Evolutionary conservation across 2,113 vertebrate genomes (phyloP), one percentile per base, ranked within the genome.

Genomic region (Hyla sarda): DNA sequence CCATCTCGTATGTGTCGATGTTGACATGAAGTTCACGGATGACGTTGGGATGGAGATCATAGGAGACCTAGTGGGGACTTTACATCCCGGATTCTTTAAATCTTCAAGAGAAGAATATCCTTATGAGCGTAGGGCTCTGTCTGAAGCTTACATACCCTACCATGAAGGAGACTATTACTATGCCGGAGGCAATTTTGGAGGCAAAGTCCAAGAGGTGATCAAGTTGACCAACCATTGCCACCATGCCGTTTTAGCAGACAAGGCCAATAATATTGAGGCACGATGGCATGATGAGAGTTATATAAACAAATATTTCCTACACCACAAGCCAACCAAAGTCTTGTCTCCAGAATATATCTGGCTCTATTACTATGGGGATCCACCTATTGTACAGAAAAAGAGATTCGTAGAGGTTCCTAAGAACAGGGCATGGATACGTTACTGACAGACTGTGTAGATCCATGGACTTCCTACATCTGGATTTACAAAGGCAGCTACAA

Each of bases 81-180:
- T 95, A 2, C 95, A 95, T 83, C 93, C 94, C 0, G 92, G 92
- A 9, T 96, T 94, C 82, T 96, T 92, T 56, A 0, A 14, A 0
- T 72, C 28, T 0, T 52, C 88, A 41, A 89, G 78, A 1, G 87
- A 67, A 17, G 37, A 87, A 1, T 93, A 95, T 62, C 92, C 94
- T 0, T 96, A 95, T 0, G 94, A 96, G 88, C 92, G 93, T 12
- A 89, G 93, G 17, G 90, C 21, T 0, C 0, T 30, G 0, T 96
- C 95, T 0, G 72, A 89, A 0, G 94, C 94, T 77, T 94, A 89
- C 19, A 77, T 94, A 76, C 91, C 93, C 0, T 3, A 84, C 0
- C 85, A 37, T 0, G 90, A 95, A 6, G 96, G 94, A 0, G 95
- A 96, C 87, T 96, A 95, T 89, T 97, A 93, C 89, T 95, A 95